A percentile compares a stretch with the other conserved stretches of the same genome.
Conservation (phyloP, 30 jellyfish, hydroid and myxozoan species). For the Turritopsis dohrnii region DNA sequence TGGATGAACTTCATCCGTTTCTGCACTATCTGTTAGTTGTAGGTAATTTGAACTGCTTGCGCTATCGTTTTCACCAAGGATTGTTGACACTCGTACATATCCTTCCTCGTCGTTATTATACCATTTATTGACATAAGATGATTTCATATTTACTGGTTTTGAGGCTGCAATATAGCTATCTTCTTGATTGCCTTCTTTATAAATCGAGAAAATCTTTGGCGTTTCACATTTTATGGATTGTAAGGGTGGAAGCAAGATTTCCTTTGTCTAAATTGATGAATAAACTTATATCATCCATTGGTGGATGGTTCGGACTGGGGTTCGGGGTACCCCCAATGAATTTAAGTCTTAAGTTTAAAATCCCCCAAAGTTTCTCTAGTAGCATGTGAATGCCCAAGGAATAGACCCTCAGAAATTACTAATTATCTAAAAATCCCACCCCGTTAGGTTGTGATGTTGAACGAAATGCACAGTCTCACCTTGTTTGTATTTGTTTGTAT, state of each 20-base stretch:
- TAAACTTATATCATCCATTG: not conserved
- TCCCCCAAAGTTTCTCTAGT: too few relatives aligned
- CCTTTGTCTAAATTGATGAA: not conserved
- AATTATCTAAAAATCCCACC: too few relatives aligned
- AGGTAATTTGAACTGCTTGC: not conserved
- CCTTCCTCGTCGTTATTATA: not conserved
- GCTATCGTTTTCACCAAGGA: not conserved
- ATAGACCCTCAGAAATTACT: too few relatives aligned
- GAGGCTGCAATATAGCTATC: not conserved
- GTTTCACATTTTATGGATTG: not conserved
- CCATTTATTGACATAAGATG: not conserved
- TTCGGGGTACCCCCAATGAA: too few relatives aligned
- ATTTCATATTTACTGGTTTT: too few relatives aligned
- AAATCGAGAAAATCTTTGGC: not conserved
- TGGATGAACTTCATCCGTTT: not conserved
- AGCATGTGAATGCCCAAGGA: too few relatives aligned
- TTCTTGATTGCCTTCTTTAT: not conserved
- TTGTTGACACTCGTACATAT: not conserved
- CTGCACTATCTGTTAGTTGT: not conserved
- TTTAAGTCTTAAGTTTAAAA: too few relatives aligned
- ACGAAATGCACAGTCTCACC: too few relatives aligned
- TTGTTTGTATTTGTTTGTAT: too few relatives aligned
- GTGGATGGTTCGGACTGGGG: too few relatives aligned
- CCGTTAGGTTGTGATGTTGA: too few relatives aligned
- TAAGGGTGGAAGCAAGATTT: not conserved